Evolutionary conservation across 2,797 vertebrate species (phyloP), one percentile per base, ranked within the genome.

Genomic region (Loris lydekkerianus): DNA sequence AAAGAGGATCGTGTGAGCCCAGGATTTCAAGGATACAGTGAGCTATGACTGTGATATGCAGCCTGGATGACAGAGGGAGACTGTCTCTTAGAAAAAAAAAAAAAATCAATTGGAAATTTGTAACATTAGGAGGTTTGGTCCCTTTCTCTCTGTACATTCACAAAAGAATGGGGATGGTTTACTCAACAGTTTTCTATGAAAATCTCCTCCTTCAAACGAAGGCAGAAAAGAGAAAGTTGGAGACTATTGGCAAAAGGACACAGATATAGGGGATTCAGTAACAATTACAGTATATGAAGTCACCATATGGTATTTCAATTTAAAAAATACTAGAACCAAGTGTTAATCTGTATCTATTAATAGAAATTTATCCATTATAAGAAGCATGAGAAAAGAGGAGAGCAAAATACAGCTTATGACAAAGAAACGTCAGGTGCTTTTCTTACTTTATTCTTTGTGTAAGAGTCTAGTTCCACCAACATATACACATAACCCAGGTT

Each of bases 301-400:
- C 25, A 77, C 27, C 15, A 9, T 13, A 40, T 46, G 56, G 46
- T 21, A 92, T 80, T 46, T 84, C 72, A 91, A 81, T 15, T 93
- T 80, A 89, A 85, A 86, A 86, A 69, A 21, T 46, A 83, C 46
- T 56, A 69, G 76, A 75, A 86, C 72, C 34, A 94, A n/a, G 25
- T 87, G 72, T 87, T 29, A 56, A 92, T 61, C 49, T 65, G n/a
- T 88, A 81, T 7, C 17, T 80, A 63, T 27, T 56, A 78, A 37
- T 20, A 94, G 56, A 23, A 91, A 65, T 60, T 40, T 81, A 13
- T 65, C 78, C 34, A 76, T 76, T 61, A 76, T 56, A 60, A 25
- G 81, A 84, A 61, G 2, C 6, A 72, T 80, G 0, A 3, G 0
- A 7, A 60, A 49, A 9, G 4, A 4, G 3, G 5, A 14, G 27